A percentile compares a stretch with the other conserved stretches of the same genome.
phyloP scores from a whole-genome alignment of 92 coral and sea anemone species.

The Bergia puertoricense region DNA sequence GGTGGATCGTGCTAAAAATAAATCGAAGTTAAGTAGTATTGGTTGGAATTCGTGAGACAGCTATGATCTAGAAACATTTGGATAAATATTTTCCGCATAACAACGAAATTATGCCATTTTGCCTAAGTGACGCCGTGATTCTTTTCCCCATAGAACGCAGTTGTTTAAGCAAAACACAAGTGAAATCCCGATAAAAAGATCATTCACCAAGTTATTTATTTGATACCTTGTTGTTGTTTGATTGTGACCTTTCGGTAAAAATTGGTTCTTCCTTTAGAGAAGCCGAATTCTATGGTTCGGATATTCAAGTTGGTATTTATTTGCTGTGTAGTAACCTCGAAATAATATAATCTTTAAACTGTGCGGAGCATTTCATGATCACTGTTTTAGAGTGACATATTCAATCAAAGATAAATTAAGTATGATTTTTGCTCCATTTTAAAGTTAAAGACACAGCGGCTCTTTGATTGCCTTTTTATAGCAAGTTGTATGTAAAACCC shows the following conservation, averaged over 20 bases:
- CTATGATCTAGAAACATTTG: neutral
- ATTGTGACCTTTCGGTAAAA: constrained; percentile 36
- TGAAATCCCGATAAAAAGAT: constrained; percentile 21
- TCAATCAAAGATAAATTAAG: neutral
- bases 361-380: constrained; percentile 18
- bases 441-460: neutral
- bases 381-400: constrained; percentile 5
- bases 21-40: constrained; percentile 10
- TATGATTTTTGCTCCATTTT: neutral
- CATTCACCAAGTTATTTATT: constrained; percentile 16
- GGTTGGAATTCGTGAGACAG: constrained; percentile 3
- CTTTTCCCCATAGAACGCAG: neutral
- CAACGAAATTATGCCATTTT: neutral
- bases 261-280: constrained; percentile 11
- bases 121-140: neutral
- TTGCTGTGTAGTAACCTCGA: constrained; percentile 11
- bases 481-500: neutral
- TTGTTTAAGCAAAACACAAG: constrained; percentile 22
- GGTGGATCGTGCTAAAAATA: constrained; percentile 40
- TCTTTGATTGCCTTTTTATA: neutral
- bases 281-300: constrained; percentile 40
- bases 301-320: constrained; percentile 28
- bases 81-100: neutral
- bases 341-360: constrained; percentile 1
- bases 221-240: constrained; percentile 12